Conservation (phyloP, 2,113 vertebrate species). For the human region GRCh38 chr1:223707001-223707500, state of each 20-base stretch:
- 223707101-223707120: neutral
- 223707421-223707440: neutral
- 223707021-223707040: too few relatives aligned
- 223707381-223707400: conserved; percentile 17
- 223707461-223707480: neutral
- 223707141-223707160: neutral
- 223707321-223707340: neutral
- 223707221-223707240: neutral
- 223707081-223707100: neutral
- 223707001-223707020: too few relatives aligned
- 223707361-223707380: neutral
- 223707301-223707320: neutral
- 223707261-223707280: neutral
- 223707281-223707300: neutral
- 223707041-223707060: too few relatives aligned
- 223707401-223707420: neutral
- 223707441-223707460: neutral
- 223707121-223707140: too few relatives aligned
- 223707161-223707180: neutral
- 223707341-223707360: neutral
- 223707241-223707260: neutral
- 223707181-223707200: neutral
- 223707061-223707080: accelerated
- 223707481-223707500: accelerated
- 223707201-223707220: neutral